These are phyloP conservation scores for Fragum whitleyi DNA, from an alignment of 2,888 invertebrate genomes.

Conservation along the genomic window DNA sequence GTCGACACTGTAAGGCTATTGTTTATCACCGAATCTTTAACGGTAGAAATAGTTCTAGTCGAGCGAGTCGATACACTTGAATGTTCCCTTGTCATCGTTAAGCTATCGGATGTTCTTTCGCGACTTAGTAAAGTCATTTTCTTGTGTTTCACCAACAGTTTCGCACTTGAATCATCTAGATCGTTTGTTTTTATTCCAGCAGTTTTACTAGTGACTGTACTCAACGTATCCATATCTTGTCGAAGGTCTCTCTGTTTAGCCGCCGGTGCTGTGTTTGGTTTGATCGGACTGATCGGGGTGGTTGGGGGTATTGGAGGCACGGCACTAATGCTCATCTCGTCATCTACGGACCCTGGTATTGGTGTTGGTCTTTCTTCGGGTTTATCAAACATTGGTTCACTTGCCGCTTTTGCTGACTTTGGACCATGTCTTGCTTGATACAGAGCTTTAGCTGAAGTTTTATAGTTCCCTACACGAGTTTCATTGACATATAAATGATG, in stretches of 20 bases:
- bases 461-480: constrained; percentile 67
- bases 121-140: constrained; percentile 51
- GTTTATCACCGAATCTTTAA: constrained; percentile 54
- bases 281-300: constrained; percentile 52
- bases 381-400: constrained; percentile 44
- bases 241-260: neutral
- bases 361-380: constrained; percentile 40
- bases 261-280: constrained; percentile 13
- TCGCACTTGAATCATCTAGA: constrained; percentile 18
- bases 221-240: neutral
- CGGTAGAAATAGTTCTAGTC: constrained; percentile 43
- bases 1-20: constrained; percentile 57
- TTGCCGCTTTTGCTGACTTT: constrained; percentile 55
- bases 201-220: neutral
- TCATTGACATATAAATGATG: constrained; percentile 68
- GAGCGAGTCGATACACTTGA: constrained; percentile 50
- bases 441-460: constrained; percentile 69
- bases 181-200: constrained; percentile 7
- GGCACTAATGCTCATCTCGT: constrained; percentile 39
- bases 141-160: constrained; percentile 44
- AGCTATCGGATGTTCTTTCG: constrained; percentile 35
- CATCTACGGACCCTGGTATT: constrained; percentile 3
- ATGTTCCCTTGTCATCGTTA: constrained; percentile 45
- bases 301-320: constrained; percentile 60
- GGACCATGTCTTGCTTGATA: constrained; percentile 57